Conservation (phyloP, 1,140 invertebrate species). For the Drosophila sechellia region DNA sequence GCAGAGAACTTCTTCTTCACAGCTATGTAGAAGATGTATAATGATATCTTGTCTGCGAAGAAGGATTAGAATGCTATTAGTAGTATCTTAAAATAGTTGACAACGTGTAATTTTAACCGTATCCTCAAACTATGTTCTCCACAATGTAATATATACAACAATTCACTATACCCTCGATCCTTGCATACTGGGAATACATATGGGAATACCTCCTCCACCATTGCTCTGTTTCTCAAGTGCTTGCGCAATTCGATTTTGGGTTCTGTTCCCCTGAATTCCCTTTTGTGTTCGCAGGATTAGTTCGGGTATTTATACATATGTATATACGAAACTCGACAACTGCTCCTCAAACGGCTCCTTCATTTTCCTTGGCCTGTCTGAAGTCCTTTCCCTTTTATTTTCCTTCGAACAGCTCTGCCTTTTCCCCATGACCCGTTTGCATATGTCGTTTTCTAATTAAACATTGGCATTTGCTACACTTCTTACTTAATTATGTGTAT, state of each 20-base stretch:
- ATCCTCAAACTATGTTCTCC: background rate
- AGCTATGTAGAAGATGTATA: no score
- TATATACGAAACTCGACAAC: conserved; percentile 50
- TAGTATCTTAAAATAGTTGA: background rate
- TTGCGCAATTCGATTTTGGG: conserved; percentile 64
- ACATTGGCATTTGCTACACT: conserved; percentile 70
- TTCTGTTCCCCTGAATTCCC: conserved; percentile 23
- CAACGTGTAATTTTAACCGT: background rate
- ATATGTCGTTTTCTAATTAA: conserved; percentile 78
- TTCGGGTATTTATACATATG: conserved; percentile 27
- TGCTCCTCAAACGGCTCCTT: conserved; percentile 26
- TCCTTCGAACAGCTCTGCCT: background rate
- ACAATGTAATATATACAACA: background rate
- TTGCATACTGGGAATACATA: conserved; percentile 7
- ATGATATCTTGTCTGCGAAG: no score
- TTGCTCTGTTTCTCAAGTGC: conserved; percentile 59
- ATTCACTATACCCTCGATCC: conserved; percentile 5
- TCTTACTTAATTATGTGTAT: conserved; percentile 53
- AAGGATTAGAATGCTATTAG: no score
- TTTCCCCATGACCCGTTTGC: conserved; percentile 43
- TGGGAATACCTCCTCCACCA: conserved; percentile 8
- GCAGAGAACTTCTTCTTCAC: background rate
- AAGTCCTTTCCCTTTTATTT: conserved; percentile 36
- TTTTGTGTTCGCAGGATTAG: conserved; percentile 59
- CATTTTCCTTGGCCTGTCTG: conserved; percentile 9